Base-by-base conservation (phyloP, 2,888 invertebrate species). In the Achlya flavicornis region DNA sequence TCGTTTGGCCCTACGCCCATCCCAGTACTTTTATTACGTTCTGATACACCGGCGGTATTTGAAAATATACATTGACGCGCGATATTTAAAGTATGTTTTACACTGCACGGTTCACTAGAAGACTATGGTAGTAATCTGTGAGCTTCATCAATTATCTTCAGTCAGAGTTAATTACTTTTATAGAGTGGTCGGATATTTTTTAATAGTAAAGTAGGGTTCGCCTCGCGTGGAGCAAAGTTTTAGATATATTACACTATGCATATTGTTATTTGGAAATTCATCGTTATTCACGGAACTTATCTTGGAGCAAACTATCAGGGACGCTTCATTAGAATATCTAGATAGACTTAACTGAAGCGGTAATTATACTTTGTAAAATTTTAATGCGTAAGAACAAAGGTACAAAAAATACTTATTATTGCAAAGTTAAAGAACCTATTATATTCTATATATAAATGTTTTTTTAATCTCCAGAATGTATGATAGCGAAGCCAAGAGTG, bases 131-230 rank as follows among this genome's bases (percentile, higher is more conserved):
- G 92, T 91, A 92, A 93, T 93, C 92, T 92, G 70, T 85, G 85
- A 84, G 87, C 87, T 92, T 91, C 93, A 93, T 93, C 93, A 93
- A 93, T 93, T 93, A 93, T 92, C 92, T 91, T 88, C 87, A 89
- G 88, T 85, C 87, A 76, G 84, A 93, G 89, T 93, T 93, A 93
- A 93, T 93, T 93, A 92, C 91, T 93, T 93, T 93, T 93, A 93
- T 93, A 92, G 92, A 91, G 87, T 90, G 86, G 84, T 77, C 81
- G 79, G 76, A 77, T 81, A 76, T 75, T 78, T 78, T 78, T 80
- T 74, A 68, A 79, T 76, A 75, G 71, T 72, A 73, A 76, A 77
- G 71, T 70, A 19, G 71, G 69, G 75, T 73, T 71, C 73, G 69
- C 70, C 63, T 63, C 67, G 63, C 64, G 70, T 70, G 76, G 76